Base-by-base conservation (phyloP, 2,113 vertebrate genomes). In the Lipophrys pholis region DNA sequence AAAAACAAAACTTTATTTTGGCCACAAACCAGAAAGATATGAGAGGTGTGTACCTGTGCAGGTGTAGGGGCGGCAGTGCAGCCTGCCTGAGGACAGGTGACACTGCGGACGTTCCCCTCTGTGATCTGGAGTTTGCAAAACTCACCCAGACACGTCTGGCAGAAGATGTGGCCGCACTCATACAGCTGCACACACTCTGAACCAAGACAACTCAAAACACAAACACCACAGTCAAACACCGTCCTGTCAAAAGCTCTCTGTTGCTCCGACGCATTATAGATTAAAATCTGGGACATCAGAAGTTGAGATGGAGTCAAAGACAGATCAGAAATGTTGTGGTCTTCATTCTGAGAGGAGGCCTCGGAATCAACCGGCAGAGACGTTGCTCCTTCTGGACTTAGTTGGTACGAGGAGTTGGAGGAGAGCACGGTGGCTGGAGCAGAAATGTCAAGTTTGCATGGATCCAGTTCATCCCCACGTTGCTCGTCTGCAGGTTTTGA, bases 81-180 rank as follows among this genome's bases (percentile, higher is more conserved):
- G 73, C 93, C 86, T 10, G 92, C 90, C 69, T 96, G 93, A 5
- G 95, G 96, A 61, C 97, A 98, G 77, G 92, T 94, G 86, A 97
- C 95, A 5, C 89, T 93, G 3, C 57, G 91, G 42, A 97, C 93
- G 53, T 95, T 95, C 0, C 96, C 96, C 0, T 97, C 95, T 76
- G 81, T 92, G 84, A 98, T 98, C 84, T 94, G 95, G 54, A 96
- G 90, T 77, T 92, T 93, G 81, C 95, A 98, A 90, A 95, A 95
- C 89, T 95, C 90, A 48, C 92, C 87, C 39, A 97, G 88, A 91
- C 96, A 97, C 0, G 86, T 73, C 64, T 76, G 91, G 82, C 96
- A 97, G 91, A 95, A 96, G 12, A 97, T 90, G 4, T 98, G 97
- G 43, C 90, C 91, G 53, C 96, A 98, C 14, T 93, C 93, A 0